These are phyloP conservation scores for Corythaixoides concolor DNA, from an alignment of 2,113 vertebrate genomes.

Conservation along the genomic window DNA sequence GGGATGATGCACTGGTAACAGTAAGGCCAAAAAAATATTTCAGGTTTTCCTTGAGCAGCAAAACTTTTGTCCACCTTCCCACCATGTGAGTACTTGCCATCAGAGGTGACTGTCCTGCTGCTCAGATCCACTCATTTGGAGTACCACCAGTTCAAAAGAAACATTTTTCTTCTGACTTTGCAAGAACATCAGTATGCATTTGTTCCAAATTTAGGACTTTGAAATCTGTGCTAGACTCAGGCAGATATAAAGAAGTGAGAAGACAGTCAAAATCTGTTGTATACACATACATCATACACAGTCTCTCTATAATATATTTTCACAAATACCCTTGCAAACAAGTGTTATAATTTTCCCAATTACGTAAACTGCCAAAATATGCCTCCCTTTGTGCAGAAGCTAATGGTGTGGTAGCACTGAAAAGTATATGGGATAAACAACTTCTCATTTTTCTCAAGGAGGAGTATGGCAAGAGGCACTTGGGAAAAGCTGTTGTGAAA, in stretches of 20 bases:
- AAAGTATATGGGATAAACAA: not conserved
- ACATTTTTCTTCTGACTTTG: not conserved
- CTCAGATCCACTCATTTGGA: not conserved
- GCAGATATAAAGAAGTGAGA: not conserved
- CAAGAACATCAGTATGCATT: not conserved
- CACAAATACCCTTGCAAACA: not conserved
- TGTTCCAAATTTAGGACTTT: not conserved
- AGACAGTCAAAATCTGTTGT: not conserved
- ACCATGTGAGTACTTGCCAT: rapidly evolving
- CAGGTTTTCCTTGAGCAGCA: not conserved
- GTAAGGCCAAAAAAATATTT: not conserved
- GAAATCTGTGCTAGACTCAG: rapidly evolving
- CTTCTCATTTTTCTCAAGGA: not conserved
- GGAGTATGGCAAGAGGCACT: not conserved
- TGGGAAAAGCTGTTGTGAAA: not conserved
- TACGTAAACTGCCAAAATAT: not conserved
- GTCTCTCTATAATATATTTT: not conserved
- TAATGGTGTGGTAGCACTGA: not conserved
- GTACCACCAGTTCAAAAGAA: not conserved
- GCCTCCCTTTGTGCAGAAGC: not conserved
- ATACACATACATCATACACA: not conserved
- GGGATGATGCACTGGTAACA: not conserved
- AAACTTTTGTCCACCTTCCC: not conserved
- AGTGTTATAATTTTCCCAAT: not conserved
- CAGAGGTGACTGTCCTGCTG: not conserved